phyloP scores from a whole-genome alignment of 2,888 invertebrate species.

The Drosophila atroscutellata region DNA sequence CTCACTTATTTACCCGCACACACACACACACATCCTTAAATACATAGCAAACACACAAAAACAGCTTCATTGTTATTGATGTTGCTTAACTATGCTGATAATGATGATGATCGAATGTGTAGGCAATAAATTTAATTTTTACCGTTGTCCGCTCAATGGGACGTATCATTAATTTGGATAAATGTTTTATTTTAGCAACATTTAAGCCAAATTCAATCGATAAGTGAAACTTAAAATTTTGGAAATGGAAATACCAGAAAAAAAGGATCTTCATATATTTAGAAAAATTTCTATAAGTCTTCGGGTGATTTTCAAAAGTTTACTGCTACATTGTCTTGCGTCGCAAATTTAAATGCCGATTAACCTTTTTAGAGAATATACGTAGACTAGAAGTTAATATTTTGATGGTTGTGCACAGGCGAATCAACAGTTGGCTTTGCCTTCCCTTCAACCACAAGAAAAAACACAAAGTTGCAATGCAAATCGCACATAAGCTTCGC shows the following conservation, averaged over 20 bases:
- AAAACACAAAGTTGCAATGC: slow-evolving; percentile 67
- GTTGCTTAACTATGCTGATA: slow-evolving; percentile 39
- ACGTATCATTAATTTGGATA: slow-evolving; percentile 32
- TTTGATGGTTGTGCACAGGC: slow-evolving; percentile 38
- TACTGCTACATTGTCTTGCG: neutral
- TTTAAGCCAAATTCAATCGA: neutral
- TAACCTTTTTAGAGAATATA: slow-evolving; percentile 6
- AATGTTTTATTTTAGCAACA: slow-evolving; percentile 5
- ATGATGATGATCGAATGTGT: slow-evolving; percentile 48
- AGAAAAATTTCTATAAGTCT: neutral
- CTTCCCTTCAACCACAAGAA: slow-evolving; percentile 30
- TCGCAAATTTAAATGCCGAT: neutral
- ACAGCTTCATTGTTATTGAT: slow-evolving; percentile 53
- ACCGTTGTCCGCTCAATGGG: slow-evolving; percentile 28
- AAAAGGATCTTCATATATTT: neutral
- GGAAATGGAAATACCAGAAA: neutral
- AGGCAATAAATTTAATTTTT: slow-evolving; percentile 30
- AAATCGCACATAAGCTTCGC: slow-evolving; percentile 65
- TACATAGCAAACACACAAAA: neutral
- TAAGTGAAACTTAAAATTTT: neutral
- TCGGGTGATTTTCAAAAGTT: neutral
- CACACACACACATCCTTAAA: neutral
- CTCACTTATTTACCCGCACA: slow-evolving; percentile 6
- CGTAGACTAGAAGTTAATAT: slow-evolving; percentile 36
- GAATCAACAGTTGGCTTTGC: slow-evolving; percentile 72